Conservation (phyloP, 2,797 vertebrate genomes). For the Neopelma chrysocephalum region DNA sequence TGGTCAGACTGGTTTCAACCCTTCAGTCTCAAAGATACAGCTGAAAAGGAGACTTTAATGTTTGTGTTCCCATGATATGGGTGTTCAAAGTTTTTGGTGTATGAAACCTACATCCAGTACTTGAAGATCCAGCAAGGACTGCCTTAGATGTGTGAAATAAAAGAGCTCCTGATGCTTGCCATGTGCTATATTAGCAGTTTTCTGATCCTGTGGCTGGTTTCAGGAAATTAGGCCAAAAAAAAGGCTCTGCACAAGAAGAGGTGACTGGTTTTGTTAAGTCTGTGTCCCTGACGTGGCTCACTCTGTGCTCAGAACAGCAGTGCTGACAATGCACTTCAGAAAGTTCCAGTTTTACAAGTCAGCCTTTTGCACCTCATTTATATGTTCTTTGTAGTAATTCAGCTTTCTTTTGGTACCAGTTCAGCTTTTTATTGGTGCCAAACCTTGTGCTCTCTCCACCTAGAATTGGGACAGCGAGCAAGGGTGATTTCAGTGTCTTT, state of each 20-base stretch:
- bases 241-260: neutral
- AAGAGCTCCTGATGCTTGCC: neutral
- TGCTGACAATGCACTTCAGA: neutral
- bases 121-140: neutral
- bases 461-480: neutral
- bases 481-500: neutral
- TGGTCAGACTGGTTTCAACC: neutral
- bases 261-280: neutral
- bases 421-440: neutral
- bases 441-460: neutral
- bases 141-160: neutral
- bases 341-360: neutral
- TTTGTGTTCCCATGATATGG: neutral
- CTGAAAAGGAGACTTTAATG: neutral
- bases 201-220: neutral
- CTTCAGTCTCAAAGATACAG: neutral
- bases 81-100: neutral
- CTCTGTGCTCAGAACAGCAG: neutral
- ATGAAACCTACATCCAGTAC: rapidly evolving
- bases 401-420: neutral
- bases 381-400: neutral
- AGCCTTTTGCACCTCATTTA: neutral
- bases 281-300: neutral
- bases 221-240: neutral
- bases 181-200: neutral